Conservation (phyloP, 92 coral and sea anemone genomes). For the Porites evermanni region DNA sequence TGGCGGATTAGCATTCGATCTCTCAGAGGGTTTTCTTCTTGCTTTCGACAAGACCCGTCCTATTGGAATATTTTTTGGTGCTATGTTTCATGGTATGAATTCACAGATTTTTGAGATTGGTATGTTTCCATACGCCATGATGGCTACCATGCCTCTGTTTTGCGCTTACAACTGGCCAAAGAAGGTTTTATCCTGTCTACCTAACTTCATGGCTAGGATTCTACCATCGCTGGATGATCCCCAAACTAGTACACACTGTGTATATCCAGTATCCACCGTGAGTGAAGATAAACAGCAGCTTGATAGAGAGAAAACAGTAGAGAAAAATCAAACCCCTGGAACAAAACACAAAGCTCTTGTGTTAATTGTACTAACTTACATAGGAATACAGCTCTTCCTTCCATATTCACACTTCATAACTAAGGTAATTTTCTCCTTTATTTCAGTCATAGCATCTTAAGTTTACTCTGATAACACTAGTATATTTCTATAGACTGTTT, state of each 20-base stretch:
- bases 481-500: too few species aligned
- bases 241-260: conserved; percentile 58
- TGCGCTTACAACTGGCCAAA: conserved; percentile 91
- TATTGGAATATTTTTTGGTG: conserved; percentile 82
- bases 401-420: conserved; percentile 98
- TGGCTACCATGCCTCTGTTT: conserved; percentile 86
- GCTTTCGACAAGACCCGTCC: conserved; percentile 85
- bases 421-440: conserved; percentile 60
- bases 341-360: conserved; percentile 56
- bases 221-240: conserved; percentile 75
- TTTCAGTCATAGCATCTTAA: too few species aligned
- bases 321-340: conserved; percentile 25
- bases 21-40: conserved; percentile 87
- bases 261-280: conserved; percentile 50
- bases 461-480: too few species aligned
- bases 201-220: conserved; percentile 51
- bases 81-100: conserved; percentile 95
- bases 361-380: conserved; percentile 56
- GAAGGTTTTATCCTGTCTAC: conserved; percentile 70
- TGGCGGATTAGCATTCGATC: conserved; percentile 86
- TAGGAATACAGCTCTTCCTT: conserved; percentile 78
- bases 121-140: conserved; percentile 95
- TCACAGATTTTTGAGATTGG: conserved; percentile 98
- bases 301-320: neutral
- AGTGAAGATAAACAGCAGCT: conserved; percentile 4